These are phyloP conservation scores for Erpetoichthys calabaricus DNA, from an alignment of 2,797 vertebrate species.

Conservation along the genomic window DNA sequence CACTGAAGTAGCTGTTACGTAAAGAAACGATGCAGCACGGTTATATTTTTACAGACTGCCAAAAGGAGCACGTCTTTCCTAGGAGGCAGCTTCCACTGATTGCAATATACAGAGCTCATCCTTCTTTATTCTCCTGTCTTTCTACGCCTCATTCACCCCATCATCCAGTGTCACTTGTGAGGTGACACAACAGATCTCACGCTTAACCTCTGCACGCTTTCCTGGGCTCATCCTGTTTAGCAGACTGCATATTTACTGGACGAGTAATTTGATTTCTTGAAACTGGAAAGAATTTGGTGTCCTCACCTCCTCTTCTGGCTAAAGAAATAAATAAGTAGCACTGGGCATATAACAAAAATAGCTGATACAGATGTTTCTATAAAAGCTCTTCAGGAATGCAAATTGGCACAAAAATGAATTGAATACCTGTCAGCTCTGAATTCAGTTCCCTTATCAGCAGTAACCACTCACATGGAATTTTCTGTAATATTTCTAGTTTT, in stretches of 20 bases:
- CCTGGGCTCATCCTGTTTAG: conserved; percentile 42
- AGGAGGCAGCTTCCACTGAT: conserved; percentile 25
- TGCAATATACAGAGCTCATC: conserved; percentile 36
- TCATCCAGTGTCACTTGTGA: conserved; percentile 43
- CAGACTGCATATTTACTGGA: conserved; percentile 14
- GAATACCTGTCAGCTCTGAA: neutral
- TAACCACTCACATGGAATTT: conserved; percentile 2
- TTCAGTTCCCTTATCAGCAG: conserved; percentile 3
- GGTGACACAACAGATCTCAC: conserved; percentile 29
- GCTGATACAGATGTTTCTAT: neutral
- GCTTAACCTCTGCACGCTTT: conserved; percentile 30
- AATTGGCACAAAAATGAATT: conserved; percentile 2
- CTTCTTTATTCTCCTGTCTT: conserved; percentile 47
- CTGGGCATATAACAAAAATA: neutral
- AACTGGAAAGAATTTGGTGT: neutral
- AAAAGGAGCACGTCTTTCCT: conserved; percentile 4
- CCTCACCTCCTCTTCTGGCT: neutral
- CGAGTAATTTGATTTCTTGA: conserved; percentile 3
- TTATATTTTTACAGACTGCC: neutral
- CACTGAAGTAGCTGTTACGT: no score
- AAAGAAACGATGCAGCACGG: neutral
- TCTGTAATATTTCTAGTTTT: no score
- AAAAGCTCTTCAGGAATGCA: conserved; percentile 4
- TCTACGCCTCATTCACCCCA: conserved; percentile 47
- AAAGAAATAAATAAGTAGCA: conserved; percentile 1